Conservation (phyloP, 2,888 invertebrate genomes). For the Drosophila melanosoma region DNA sequence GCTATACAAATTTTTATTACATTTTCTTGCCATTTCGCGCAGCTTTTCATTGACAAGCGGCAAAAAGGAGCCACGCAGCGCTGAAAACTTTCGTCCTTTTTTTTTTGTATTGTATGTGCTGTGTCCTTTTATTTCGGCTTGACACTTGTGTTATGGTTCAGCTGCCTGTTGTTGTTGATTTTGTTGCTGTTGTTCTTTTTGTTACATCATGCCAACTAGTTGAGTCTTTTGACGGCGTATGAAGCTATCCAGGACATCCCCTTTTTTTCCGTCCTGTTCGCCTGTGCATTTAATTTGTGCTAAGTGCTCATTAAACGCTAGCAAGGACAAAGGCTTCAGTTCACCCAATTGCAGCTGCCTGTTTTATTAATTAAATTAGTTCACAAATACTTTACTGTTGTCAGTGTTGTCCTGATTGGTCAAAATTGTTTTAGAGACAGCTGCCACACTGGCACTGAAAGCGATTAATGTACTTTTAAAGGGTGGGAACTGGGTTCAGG, state of each 20-base stretch:
- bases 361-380: conserved; percentile 66
- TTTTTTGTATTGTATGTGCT: conserved; percentile 11
- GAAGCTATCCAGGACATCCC: conserved; percentile 41
- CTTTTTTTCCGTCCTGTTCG: conserved; percentile 28
- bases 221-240: conserved; percentile 68
- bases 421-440: conserved; percentile 14
- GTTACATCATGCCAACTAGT: conserved; percentile 55
- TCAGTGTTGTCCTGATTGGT: conserved; percentile 29
- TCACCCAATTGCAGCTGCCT: conserved; percentile 24
- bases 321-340: conserved; percentile 13
- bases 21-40: conserved; percentile 68
- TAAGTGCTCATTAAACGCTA: conserved; percentile 75
- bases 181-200: conserved; percentile 27
- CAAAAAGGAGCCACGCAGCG: conserved; percentile 29
- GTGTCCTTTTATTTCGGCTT: conserved; percentile 46
- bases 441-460: conserved; percentile 12
- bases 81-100: conserved; percentile 49
- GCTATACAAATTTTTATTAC: conserved; percentile 74
- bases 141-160: conserved; percentile 56
- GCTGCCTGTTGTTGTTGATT: conserved; percentile 11
- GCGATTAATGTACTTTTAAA: conserved; percentile 39
- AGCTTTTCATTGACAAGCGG: conserved; percentile 66
- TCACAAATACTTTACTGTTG: conserved; percentile 44
- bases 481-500: conserved; percentile 22
- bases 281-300: conserved; percentile 70